Base-by-base conservation (phyloP, 1,140 invertebrate genomes). In the Zeugodacus cucurbitae region DNA sequence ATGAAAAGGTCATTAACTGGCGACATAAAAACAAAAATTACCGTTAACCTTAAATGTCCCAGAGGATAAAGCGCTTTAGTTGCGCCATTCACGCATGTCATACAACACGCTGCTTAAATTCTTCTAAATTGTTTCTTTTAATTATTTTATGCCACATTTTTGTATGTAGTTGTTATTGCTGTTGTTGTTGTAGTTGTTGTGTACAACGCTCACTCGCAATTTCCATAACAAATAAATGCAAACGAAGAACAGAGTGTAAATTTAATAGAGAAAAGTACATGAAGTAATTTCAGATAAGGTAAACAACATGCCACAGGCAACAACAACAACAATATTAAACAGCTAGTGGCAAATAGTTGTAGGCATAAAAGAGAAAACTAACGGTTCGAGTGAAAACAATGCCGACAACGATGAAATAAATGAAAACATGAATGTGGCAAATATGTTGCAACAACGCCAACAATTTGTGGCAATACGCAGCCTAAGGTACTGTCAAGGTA, bases 11-110 rank as follows among this genome's bases (percentile, higher is more conserved):
- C 70, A 74, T 74, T 74, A 41, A 74, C 70, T 74, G 20, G 70
- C 37, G 20, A 41, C 37, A 74, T 74, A 74, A 41, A 74, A 74
- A 3, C 17, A 11, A 4, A 17, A 54, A 54, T 41, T 34, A 74
- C 37, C 70, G 34, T 74, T 74, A 74, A 74, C 70, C 70, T 74
- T 74, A 74, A 74, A 74, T 74, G 34, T 74, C 34, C 34, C 70
- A 6, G 34, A 5, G 20, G 34, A 74, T 74, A 32, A 74, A 17
- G 70, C 7, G n/a, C 41, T 74, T n/a, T 29, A 74, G 70, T 34
- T 41, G 14, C 41, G 41, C 22, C 20, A 74, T 74, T 74, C 70
- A 41, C 70, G 70, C 70, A 74, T 74, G 37, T 74, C 37, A 20
- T n/a, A n/a, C n/a, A 22, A 74, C 37, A 74, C 37, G 70, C 32